Conservation (phyloP, 2,888 invertebrate genomes). For the Cataglyphis rosenhaueri region DNA sequence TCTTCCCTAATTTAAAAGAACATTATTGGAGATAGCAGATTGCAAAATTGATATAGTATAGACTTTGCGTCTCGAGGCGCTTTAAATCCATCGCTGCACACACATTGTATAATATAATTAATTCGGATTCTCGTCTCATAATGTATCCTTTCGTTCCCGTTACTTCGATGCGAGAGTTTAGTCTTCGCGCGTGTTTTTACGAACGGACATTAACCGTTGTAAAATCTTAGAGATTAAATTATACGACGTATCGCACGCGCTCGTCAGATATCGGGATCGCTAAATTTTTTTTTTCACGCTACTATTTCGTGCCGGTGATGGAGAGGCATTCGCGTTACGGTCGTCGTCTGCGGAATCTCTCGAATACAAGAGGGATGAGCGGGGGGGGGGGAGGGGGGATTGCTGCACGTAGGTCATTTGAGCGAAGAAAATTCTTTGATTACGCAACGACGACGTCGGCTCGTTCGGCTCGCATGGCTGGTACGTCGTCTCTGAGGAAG, state of each 20-base stretch:
- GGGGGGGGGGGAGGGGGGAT: slow-evolving; percentile 26
- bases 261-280: slow-evolving; percentile 26
- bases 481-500: slow-evolving; percentile 61
- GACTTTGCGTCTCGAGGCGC: not conserved
- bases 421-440: slow-evolving; percentile 70
- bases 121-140: not conserved
- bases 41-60: not conserved
- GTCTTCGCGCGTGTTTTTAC: slow-evolving; percentile 6
- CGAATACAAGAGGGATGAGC: not conserved
- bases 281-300: slow-evolving; percentile 35
- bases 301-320: slow-evolving; percentile 18
- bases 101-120: slow-evolving; percentile 31
- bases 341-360: slow-evolving; percentile 27
- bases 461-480: slow-evolving; percentile 57
- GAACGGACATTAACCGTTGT: slow-evolving; percentile 19
- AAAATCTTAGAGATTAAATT: slow-evolving; percentile 34
- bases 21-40: not conserved
- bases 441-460: slow-evolving; percentile 67
- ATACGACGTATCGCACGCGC: slow-evolving; percentile 21
- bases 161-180: slow-evolving; percentile 21
- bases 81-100: not conserved
- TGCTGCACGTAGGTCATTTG: slow-evolving; percentile 60
- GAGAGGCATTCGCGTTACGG: slow-evolving; percentile 30
- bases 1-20: not conserved
- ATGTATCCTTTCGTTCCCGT: slow-evolving; percentile 21